Base-by-base conservation (phyloP, 2,888 invertebrate species). In the Syrista parreyssii region DNA sequence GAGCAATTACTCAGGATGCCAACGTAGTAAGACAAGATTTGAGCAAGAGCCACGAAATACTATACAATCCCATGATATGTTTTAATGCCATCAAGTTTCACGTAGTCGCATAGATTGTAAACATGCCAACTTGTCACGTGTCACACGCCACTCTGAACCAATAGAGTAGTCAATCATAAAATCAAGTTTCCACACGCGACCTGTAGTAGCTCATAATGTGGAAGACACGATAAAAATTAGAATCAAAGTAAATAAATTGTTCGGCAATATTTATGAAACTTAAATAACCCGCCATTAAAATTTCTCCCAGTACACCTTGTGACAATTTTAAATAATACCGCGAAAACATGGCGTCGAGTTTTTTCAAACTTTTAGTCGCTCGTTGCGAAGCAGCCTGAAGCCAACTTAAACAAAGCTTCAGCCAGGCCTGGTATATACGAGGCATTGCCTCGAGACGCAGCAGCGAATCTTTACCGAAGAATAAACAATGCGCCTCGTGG, bases 81-180 rank as follows among this genome's bases (percentile, higher is more conserved):
- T 55, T 55, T 55, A 23, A 55, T 23, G 55, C 23, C 55, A 55
- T 55, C 55, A 23, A 55, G 55, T 55, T 23, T 55, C 55, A 23
- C 9, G 55, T 23, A 55, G 55, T 23, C 55, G 55, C 23, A 23
- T 71, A 34, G 31, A 74, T 34, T 74, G 74, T 74, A 74, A 74
- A 74, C 74, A 74, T 74, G 74, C 74, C 74, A 74, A 74, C 74
- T 74, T n/a, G 35, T 71, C 71, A 35, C 30, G 74, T 34, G 74
- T 23, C 74, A 33, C 71, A 30, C 36, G 74, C 35, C 33, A 36
- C 23, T 71, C 34, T 35, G 23, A 12, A 11, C 15, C 71, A 71
- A 71, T 30, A 9, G 33, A 33, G 71, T 55, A 55, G 55, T 71
- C 12, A 71, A 71, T 71, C 71, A 34, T 71, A 34, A 30, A 34